These are phyloP conservation scores for Lepidostoma basale DNA, from an alignment of 1,140 invertebrate species.

Conservation along the genomic window DNA sequence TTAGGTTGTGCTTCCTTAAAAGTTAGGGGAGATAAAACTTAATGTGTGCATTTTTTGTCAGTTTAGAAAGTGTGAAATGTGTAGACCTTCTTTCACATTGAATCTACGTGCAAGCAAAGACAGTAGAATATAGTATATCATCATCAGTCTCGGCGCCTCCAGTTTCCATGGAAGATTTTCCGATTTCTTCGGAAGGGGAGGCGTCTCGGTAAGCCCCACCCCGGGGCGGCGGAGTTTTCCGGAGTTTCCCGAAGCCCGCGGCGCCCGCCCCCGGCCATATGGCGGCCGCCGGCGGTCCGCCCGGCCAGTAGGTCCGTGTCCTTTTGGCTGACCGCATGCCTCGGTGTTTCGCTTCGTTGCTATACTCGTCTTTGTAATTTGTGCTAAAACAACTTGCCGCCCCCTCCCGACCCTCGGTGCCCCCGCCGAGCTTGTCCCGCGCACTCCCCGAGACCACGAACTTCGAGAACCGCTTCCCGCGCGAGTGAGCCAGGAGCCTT, in stretches of 20 bases:
- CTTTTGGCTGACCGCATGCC: conserved; percentile 64
- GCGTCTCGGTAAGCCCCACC: conserved; percentile 35
- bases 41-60: too few relatives aligned
- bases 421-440: conserved; percentile 22
- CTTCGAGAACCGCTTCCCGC: conserved; percentile 25
- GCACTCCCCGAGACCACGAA: neutral
- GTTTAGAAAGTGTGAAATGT: too few relatives aligned
- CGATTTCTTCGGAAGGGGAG: conserved; percentile 25
- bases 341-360: conserved; percentile 62
- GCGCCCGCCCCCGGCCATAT: conserved; percentile 49
- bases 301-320: conserved; percentile 63
- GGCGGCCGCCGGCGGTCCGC: conserved; percentile 53
- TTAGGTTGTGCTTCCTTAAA: too few relatives aligned
- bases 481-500: conserved; percentile 9
- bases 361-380: conserved; percentile 47
- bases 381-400: conserved; percentile 34
- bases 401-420: conserved; percentile 8
- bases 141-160: neutral
- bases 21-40: too few relatives aligned
- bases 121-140: too few relatives aligned
- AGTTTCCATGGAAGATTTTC: conserved; percentile 7
- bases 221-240: conserved; percentile 23
- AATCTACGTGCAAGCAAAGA: too few relatives aligned
- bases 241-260: conserved; percentile 53
- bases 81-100: too few relatives aligned